phyloP scores from a whole-genome alignment of 2,113 vertebrate species.

The Sylvilagus bachmani region DNA sequence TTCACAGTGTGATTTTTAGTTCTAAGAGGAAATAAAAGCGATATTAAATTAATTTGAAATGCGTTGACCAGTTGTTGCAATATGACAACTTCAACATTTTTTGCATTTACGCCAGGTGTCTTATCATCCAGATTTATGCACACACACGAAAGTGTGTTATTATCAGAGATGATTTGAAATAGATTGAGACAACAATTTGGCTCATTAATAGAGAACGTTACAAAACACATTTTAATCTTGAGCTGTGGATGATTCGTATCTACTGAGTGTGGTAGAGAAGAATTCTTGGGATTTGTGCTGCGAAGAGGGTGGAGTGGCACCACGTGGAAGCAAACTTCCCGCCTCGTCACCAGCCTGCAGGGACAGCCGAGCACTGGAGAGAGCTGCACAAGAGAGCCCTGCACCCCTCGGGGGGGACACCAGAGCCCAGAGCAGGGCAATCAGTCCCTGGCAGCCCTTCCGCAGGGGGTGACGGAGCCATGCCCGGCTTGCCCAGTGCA shows the following conservation, averaged over 20 bases:
- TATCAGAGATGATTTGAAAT: not conserved
- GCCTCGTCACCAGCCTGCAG: not conserved
- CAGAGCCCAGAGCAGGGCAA: not conserved
- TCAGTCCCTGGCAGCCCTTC: not conserved
- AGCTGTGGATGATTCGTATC: not conserved
- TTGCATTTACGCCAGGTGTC: not conserved
- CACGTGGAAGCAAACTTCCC: not conserved
- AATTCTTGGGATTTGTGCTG: not conserved
- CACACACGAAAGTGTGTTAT: not conserved
- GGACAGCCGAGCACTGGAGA: rapidly evolving
- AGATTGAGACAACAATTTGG: not conserved
- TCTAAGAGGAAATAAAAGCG: not conserved
- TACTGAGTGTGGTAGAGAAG: not conserved
- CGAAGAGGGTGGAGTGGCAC: not conserved
- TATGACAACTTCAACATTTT: not conserved
- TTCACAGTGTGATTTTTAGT: not conserved
- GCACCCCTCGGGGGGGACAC: not conserved
- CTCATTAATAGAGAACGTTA: not conserved
- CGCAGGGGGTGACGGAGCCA: not conserved
- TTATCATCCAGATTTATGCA: not conserved
- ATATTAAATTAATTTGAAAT: not conserved
- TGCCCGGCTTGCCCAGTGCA: not conserved
- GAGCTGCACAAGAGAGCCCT: not conserved
- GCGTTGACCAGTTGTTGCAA: not conserved
- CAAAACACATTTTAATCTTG: not conserved